These are phyloP conservation scores for Magallana angulata DNA, from an alignment of 1,140 invertebrate genomes.

Conservation along the genomic window DNA sequence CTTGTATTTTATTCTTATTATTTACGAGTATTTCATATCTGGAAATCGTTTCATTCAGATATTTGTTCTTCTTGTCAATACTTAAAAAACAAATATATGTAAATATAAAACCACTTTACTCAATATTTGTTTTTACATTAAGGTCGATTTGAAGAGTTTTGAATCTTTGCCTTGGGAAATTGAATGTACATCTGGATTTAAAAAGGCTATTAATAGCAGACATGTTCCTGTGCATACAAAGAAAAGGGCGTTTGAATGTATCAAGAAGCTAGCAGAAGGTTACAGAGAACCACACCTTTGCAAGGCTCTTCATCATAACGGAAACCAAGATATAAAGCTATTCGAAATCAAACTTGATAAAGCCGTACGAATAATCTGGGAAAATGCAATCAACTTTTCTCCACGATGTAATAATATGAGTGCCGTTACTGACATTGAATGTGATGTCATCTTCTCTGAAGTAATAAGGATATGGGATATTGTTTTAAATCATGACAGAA, in stretches of 20 bases:
- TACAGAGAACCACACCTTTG: background rate
- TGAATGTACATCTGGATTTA: background rate
- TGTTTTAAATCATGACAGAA: slow-evolving; percentile 70
- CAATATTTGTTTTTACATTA: background rate
- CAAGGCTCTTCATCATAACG: background rate
- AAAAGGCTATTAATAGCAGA: background rate
- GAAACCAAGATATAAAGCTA: background rate
- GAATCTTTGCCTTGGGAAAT: background rate
- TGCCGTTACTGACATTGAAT: too few relatives aligned
- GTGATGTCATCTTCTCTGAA: slow-evolving; percentile 48
- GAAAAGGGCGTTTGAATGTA: background rate
- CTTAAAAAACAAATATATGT: too few relatives aligned
- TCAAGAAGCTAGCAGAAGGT: background rate
- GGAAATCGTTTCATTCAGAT: too few relatives aligned
- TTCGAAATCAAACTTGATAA: background rate
- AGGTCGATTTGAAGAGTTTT: background rate
- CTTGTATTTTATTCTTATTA: too few relatives aligned
- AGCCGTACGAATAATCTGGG: background rate
- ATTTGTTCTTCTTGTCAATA: too few relatives aligned
- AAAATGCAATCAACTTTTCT: background rate
- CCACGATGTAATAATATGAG: too few relatives aligned
- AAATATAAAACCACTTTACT: too few relatives aligned
- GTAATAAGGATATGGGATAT: slow-evolving; percentile 76
- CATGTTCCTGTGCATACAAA: background rate
- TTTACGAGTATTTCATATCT: too few relatives aligned